phyloP scores from a whole-genome alignment of 2,888 invertebrate genomes.

The Ophion obscuratus region DNA sequence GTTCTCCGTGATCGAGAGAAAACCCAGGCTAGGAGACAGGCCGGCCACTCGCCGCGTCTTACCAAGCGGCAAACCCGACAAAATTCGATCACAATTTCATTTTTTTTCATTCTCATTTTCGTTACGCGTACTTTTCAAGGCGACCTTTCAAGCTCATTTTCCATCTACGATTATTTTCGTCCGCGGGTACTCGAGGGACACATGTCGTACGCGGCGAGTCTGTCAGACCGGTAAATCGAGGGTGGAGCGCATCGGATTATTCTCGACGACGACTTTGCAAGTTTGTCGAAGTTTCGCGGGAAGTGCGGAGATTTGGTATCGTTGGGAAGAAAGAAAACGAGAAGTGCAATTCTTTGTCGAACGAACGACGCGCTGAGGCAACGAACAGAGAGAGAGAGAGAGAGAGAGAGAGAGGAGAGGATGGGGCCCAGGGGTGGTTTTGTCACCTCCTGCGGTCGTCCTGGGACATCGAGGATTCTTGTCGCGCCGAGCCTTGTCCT shows the following conservation, averaged over 20 bases:
- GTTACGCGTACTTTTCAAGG: background rate
- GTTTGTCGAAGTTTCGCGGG: background rate
- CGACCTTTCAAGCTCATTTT: background rate
- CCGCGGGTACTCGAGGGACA: conserved; percentile 52
- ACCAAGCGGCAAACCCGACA: conserved; percentile 53
- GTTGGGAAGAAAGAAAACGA: background rate
- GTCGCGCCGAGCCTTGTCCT: conserved; percentile 71
- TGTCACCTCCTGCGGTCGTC: conserved; percentile 67
- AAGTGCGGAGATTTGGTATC: conserved; percentile 14
- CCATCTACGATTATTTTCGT: background rate
- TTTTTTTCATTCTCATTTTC: conserved; percentile 5
- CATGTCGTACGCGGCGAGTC: conserved; percentile 24
- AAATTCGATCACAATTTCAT: conserved; percentile 6
- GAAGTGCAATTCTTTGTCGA: conserved; percentile 15
- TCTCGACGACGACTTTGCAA: background rate
- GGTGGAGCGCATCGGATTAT: background rate
- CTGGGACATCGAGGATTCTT: conserved; percentile 41
- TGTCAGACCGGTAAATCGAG: conserved; percentile 45
- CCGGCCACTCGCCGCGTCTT: conserved; percentile 64
- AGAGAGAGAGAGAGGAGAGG: conserved; percentile 61
- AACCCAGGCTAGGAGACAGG: conserved; percentile 66
- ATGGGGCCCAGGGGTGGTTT: conserved; percentile 73
- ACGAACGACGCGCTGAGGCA: conserved; percentile 29
- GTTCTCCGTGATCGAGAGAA: conserved; percentile 66
- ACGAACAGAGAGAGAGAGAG: conserved; percentile 9